These are phyloP conservation scores for Rosalia funebris DNA, from an alignment of 2,888 invertebrate genomes.

Conservation along the genomic window DNA sequence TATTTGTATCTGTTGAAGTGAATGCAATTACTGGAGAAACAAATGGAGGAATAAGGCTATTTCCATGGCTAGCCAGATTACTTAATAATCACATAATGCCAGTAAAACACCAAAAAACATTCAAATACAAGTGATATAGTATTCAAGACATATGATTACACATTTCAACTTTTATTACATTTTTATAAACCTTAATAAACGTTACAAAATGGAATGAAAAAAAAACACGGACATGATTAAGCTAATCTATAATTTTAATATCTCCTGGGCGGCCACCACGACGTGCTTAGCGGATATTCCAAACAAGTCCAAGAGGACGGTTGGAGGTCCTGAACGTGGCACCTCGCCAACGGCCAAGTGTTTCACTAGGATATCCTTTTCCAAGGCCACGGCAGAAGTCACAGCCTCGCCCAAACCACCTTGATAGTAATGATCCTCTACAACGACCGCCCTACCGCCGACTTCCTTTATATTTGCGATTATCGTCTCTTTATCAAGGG, in stretches of 20 bases:
- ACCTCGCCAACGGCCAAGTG: constrained; percentile 84
- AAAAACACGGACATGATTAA: background rate
- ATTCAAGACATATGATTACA: background rate
- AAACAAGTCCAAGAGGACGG: constrained; percentile 85
- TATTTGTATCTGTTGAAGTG: no score
- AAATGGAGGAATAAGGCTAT: no score
- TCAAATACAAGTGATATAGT: no score
- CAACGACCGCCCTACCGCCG: constrained; percentile 86
- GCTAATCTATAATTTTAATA: constrained; percentile 66
- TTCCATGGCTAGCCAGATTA: no score
- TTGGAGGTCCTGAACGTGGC: constrained; percentile 93
- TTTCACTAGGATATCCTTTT: constrained; percentile 77
- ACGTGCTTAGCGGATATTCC: constrained; percentile 89
- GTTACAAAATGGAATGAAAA: constrained; percentile 20
- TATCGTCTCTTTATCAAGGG: constrained; percentile 85
- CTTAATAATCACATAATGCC: no score
- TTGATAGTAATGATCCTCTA: constrained; percentile 97
- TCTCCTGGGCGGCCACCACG: constrained; percentile 73
- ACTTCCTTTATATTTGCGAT: constrained; percentile 79
- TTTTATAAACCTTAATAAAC: constrained; percentile 9
- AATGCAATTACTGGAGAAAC: no score
- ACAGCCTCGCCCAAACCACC: constrained; percentile 98
- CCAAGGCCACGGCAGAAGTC: constrained; percentile 78
- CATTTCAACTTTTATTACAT: constrained; percentile 1
- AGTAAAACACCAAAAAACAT: no score